Evolutionary conservation across 2,888 invertebrate genomes (phyloP).

Genomic region (Ornithoptera alexandrae): DNA sequence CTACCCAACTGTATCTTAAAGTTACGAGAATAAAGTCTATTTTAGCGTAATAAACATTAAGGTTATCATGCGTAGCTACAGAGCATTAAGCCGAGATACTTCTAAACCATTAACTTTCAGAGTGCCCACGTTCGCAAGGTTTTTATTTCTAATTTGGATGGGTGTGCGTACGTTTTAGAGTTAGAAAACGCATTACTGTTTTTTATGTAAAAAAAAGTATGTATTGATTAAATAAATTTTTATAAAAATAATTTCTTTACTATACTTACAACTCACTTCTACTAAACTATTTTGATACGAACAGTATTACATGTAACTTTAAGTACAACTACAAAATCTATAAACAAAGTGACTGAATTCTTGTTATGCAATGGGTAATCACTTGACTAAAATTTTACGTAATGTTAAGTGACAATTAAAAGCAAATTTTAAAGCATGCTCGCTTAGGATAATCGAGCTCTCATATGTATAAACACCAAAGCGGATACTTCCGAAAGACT

Average conservation of each 20-base stretch:
- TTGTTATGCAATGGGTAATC: no score
- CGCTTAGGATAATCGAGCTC: no score
- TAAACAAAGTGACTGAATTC: no score
- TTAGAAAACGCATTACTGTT: not conserved
- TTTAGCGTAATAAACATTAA: conserved; percentile 10
- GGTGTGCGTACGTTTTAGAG: conserved; percentile 2
- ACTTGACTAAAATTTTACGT: no score
- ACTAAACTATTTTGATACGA: no score
- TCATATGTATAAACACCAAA: no score
- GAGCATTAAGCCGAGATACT: conserved; percentile 33
- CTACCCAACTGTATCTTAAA: not conserved
- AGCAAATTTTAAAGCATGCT: no score
- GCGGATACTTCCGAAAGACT: no score
- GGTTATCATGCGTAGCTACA: conserved; percentile 25
- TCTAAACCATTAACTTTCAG: conserved; percentile 33
- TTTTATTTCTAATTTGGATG: conserved; percentile 27
- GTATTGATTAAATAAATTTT: not conserved
- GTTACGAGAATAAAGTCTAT: not conserved
- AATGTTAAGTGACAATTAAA: no score
- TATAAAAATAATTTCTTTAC: not conserved
- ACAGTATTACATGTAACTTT: no score
- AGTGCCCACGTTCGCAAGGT: conserved; percentile 23
- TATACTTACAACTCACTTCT: no score
- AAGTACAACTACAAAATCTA: no score
- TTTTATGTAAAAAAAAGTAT: not conserved